These are phyloP conservation scores for Furcula furcula DNA, from an alignment of 2,888 invertebrate genomes.

Conservation along the genomic window DNA sequence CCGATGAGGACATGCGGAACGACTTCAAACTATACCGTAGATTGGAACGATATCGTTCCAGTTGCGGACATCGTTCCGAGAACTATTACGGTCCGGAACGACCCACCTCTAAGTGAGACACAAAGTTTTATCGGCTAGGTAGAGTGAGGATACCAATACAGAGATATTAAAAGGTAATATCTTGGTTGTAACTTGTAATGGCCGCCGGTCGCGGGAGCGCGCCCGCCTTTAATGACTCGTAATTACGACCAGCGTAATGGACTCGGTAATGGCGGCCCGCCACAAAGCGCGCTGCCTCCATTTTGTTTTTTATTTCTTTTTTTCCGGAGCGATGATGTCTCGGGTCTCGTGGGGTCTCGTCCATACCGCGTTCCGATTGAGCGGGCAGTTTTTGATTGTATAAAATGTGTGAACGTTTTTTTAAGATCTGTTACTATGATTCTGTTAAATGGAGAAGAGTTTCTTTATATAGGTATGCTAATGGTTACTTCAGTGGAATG, in stretches of 20 bases:
- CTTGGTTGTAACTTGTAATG: slow-evolving; percentile 41
- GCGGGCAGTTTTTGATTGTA: slow-evolving; percentile 37
- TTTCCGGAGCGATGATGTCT: slow-evolving; percentile 42
- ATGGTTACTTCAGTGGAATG: no score
- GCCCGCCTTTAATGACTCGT: slow-evolving; percentile 68
- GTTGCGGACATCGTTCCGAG: no score
- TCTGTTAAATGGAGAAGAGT: no score
- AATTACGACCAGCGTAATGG: slow-evolving; percentile 73
- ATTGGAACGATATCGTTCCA: no score
- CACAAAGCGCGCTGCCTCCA: slow-evolving; percentile 68
- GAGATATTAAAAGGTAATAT: slow-evolving; percentile 71
- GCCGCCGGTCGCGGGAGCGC: slow-evolving; percentile 50
- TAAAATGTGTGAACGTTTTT: slow-evolving; percentile 40
- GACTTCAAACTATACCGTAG: no score
- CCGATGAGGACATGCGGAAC: no score
- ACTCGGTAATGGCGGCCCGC: slow-evolving; percentile 64
- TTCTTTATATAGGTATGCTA: no score
- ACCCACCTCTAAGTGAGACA: no score
- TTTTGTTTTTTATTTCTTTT: slow-evolving; percentile 56
- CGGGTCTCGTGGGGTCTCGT: slow-evolving; percentile 21
- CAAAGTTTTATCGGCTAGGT: slow-evolving; percentile 10
- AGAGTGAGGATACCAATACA: slow-evolving; percentile 35
- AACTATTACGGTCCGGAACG: no score
- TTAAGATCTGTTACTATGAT: slow-evolving; percentile 9
- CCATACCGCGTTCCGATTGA: slow-evolving; percentile 40